These are phyloP conservation scores for Uropetala carovei DNA, from an alignment of 2,888 invertebrate species.

Conservation along the genomic window DNA sequence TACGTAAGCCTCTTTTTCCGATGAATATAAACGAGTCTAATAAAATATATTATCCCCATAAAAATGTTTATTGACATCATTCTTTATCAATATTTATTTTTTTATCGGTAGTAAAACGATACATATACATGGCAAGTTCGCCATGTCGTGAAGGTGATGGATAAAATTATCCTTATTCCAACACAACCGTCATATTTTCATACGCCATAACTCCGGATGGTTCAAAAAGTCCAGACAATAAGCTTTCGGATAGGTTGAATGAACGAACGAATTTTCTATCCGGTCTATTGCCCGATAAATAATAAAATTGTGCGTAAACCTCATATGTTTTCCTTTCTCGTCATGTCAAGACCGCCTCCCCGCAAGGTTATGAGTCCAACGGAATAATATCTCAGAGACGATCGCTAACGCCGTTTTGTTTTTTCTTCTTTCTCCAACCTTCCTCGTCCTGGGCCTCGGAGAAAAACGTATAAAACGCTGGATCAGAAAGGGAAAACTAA, in stretches of 20 bases:
- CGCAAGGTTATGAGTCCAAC: background rate
- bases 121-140: background rate
- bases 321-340: background rate
- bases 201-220: background rate
- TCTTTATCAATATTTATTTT: background rate
- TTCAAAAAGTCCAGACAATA: background rate
- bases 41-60: background rate
- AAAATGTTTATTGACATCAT: constrained; percentile 3
- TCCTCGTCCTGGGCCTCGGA: too few species aligned
- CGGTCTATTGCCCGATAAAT: background rate
- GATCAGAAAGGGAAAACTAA: too few species aligned
- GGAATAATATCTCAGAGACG: background rate
- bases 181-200: background rate
- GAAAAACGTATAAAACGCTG: too few species aligned
- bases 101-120: background rate
- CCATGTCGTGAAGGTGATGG: background rate
- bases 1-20: too few species aligned
- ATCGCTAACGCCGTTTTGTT: background rate
- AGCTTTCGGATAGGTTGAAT: background rate
- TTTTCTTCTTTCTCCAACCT: background rate
- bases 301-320: constrained; percentile 4
- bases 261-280: background rate
- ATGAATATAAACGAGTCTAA: background rate
- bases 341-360: background rate
- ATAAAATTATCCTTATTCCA: background rate